Percentiles rank a stretch among this genome's conserved stretches.
Evolutionary conservation across 2,113 vertebrate species (phyloP).

Genomic region (Pleuronectes platessa): DNA sequence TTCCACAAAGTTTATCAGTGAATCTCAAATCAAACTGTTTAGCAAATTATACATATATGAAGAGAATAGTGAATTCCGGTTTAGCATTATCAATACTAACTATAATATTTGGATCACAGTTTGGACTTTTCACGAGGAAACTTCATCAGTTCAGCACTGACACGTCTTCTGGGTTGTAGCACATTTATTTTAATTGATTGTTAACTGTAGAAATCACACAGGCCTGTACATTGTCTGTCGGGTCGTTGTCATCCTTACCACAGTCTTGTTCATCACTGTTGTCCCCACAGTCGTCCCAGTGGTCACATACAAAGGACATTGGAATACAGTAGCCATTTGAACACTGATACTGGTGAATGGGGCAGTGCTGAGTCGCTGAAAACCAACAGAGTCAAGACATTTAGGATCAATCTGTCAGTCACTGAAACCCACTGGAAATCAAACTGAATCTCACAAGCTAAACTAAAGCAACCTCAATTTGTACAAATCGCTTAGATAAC

Average conservation of each 20-base stretch:
- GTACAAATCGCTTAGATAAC: no score
- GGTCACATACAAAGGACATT: slow-evolving; percentile 75
- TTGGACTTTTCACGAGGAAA: no score
- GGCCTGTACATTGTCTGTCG: not conserved
- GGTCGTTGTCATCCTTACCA: slow-evolving; percentile 57
- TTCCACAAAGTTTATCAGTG: not conserved
- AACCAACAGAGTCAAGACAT: slow-evolving; percentile 7
- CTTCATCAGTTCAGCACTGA: no score
- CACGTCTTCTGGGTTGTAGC: no score
- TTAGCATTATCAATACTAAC: no score
- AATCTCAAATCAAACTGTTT: not conserved
- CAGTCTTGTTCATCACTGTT: slow-evolving; percentile 80
- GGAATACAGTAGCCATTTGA: slow-evolving; percentile 77
- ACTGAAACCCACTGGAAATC: not conserved
- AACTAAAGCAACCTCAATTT: not conserved
- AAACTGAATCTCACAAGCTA: not conserved
- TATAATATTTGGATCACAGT: no score
- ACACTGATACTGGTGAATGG: slow-evolving; percentile 75
- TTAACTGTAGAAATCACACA: no score
- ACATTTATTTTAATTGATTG: no score
- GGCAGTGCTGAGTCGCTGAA: slow-evolving; percentile 66
- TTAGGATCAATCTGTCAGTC: no score
- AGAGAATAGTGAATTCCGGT: no score
- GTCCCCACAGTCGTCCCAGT: slow-evolving; percentile 82
- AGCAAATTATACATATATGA: not conserved